Conservation (phyloP, 2,888 invertebrate species). For the Ectemnius continuus region DNA sequence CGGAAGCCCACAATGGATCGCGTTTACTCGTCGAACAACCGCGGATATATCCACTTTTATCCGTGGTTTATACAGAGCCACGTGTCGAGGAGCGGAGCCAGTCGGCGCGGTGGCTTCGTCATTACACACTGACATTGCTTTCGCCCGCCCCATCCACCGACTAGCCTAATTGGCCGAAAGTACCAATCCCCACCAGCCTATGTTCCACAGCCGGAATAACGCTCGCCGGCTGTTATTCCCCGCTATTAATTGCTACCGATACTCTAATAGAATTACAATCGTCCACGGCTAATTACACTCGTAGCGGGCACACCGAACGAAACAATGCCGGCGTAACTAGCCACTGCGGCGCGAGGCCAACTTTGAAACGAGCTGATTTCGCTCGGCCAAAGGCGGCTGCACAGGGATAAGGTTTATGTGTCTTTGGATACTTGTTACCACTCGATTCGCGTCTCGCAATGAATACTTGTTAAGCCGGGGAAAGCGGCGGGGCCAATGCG, state of each 20-base stretch:
- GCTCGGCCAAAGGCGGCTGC: neutral
- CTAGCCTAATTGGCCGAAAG: no score
- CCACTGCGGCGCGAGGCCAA: neutral
- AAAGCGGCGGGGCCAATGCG: neutral
- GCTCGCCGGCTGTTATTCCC: no score
- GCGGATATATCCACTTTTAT: conserved; percentile 62
- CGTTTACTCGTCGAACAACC: conserved; percentile 59
- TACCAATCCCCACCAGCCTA: no score
- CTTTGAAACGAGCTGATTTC: neutral
- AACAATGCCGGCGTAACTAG: neutral
- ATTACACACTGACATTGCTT: neutral
- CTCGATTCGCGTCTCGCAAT: conserved; percentile 1
- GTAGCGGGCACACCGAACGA: no score
- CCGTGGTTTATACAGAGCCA: conserved; percentile 53
- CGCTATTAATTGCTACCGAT: no score
- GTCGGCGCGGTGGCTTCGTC: no score
- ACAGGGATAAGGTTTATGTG: neutral
- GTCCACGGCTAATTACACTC: no score
- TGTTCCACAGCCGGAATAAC: no score
- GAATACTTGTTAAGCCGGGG: conserved; percentile 3
- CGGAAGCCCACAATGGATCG: conserved; percentile 55
- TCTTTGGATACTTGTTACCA: no score
- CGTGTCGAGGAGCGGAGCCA: conserved; percentile 2
- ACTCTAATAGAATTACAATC: no score
- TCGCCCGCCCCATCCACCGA: no score